Base-by-base conservation (phyloP, 2,797 vertebrate species). In the Poeciliopsis turneri region DNA sequence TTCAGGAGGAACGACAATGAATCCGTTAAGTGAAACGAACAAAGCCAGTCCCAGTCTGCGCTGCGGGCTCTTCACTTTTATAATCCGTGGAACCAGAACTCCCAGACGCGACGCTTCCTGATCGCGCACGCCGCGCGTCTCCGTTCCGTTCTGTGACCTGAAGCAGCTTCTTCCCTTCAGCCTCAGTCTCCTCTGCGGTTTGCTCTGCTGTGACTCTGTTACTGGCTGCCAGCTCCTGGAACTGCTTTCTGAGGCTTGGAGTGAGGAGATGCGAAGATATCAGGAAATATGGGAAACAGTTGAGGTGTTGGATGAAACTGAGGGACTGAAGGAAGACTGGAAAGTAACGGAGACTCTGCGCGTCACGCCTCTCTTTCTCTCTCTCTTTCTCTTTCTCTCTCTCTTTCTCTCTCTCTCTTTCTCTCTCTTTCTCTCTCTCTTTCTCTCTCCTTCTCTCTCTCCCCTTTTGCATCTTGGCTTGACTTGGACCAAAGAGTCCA, bases 131-230 rank as follows among this genome's bases (percentile, higher is more conserved):
- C 86, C 81, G 87, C 30, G 89, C 87, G 76, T 79, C 84, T 92
- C 90, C 90, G 89, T 78, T 55, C 85, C 41, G 68, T 84, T 89
- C 87, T 81, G 86, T 83, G 92, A 92, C 90, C 92, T 91, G 84
- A 76, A 90, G 88, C 82, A 90, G 88, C 82, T 86, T 80, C 82
- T 87, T 10, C 61, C 43, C 73, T 47, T 72, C 39, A 43, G 33
- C 46, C 79, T 78, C 81, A 18, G 12, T 57, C 51, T 76, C 83
- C 85, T 43, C 80, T 28, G 88, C 73, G 76, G 16, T 80, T 80
- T 76, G 75, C 72, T 87, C 86, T 88, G 84, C 71, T 72, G 49
- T 49, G 79, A 81, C 84, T 90, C 79, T 82, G 84, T 61, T n/a
- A 51, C 75, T 81, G 82, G 71, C 90, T 83, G 82, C 74, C 53